phyloP scores from a whole-genome alignment of 2,113 vertebrate species.

The Prionailurus bengalensis region DNA sequence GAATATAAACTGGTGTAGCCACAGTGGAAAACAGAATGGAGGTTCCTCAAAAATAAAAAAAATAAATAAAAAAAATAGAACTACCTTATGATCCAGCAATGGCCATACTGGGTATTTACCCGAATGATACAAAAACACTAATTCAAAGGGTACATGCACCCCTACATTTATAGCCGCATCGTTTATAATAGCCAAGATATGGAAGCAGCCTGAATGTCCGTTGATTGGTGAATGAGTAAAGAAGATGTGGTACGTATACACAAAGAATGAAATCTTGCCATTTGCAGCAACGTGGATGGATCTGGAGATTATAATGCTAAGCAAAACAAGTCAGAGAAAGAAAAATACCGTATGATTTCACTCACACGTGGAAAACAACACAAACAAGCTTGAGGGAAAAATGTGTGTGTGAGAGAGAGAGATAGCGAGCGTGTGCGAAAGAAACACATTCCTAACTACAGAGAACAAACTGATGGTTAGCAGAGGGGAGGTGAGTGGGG shows the following conservation, averaged over 20 bases:
- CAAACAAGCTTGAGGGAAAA: not conserved
- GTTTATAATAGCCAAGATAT: not conserved
- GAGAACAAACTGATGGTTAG: not conserved
- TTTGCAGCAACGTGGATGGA: not conserved
- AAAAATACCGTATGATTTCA: not conserved
- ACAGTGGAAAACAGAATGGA: not conserved
- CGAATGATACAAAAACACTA: not conserved
- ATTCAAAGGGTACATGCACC: not conserved
- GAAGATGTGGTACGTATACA: not conserved
- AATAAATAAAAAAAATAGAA: not conserved
- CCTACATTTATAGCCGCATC: not conserved
- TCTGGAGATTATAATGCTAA: not conserved
- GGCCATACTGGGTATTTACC: not conserved
- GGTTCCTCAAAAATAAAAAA: not conserved
- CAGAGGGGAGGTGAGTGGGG: not conserved
- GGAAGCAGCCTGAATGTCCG: not conserved
- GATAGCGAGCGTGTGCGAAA: not conserved
- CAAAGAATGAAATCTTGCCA: not conserved
- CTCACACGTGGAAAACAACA: not conserved
- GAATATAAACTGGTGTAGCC: not conserved
- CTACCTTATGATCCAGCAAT: not conserved
- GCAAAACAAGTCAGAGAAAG: not conserved
- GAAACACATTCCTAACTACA: not conserved
- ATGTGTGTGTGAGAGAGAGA: not conserved
- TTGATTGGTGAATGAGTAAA: not conserved